Base-by-base conservation (phyloP, 2,888 invertebrate species). In the Aproaerema taeniolella region DNA sequence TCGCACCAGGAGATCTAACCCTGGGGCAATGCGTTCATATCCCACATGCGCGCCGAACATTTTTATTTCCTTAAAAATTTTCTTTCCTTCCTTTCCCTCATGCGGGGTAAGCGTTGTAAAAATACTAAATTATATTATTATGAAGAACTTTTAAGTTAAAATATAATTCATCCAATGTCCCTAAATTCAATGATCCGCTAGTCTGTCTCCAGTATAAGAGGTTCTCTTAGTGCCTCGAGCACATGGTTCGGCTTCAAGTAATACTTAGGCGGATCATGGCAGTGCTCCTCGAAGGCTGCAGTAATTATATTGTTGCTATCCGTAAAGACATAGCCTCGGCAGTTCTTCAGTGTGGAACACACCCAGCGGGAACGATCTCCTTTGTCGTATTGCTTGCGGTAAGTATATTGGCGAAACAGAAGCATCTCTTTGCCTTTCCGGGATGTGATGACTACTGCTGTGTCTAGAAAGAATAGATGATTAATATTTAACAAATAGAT, bases 391-490 rank as follows among this genome's bases (percentile, higher is more conserved):
- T 83, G 81, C 44, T 71, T 78, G 1, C 83, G 65, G 41, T 86
- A 86, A 0, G 86, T 86, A 41, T 64, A 82, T 33, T 70, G 62
- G 1, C 72, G 68, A 50, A 74, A 81, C 2, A 85, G 61, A 0
- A 86, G 61, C 63, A 86, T 79, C 43, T 82, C 76, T 46, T 73
- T 83, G 9, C 83, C 83, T 58, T 83, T 83, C 1, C 85, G 66
- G 2, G 85, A 85, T 14, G 74, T 83, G 38, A 85, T 73, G 2
- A 82, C 63, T 1, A 79, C 58, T 1, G 80, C 75, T 13, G 70
- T 52, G 26, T 79, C 82, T 83, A n/a, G 60, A 11, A 49, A 56
- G 8, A 20, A 20, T 20, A 20, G 4, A 20, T n/a, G n/a, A n/a
- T n/a, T n/a, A n/a, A n/a, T n/a, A n/a, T n/a, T n/a, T n/a, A n/a